Evolutionary conservation across 1,140 invertebrate species (phyloP).

Genomic region (Bombus sibiricus): DNA sequence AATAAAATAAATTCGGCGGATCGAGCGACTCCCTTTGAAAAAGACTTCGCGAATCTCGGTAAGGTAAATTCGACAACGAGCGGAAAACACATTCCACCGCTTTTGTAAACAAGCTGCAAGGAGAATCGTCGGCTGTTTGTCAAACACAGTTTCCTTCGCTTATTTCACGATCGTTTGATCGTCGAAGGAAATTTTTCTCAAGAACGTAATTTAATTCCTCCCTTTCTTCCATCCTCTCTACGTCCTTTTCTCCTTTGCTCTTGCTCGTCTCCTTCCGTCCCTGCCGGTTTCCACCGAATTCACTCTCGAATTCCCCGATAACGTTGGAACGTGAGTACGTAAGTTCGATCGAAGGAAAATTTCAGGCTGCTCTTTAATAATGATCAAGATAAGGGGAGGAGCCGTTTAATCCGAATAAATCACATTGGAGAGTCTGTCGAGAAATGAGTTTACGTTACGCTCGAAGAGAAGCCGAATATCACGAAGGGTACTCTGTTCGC

Average conservation of each 20-base stretch:
- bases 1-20: background rate
- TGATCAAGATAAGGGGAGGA: slow-evolving; percentile 33
- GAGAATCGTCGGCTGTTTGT: slow-evolving; percentile 35
- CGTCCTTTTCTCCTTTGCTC: background rate
- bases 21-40: background rate
- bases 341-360: slow-evolving; percentile 46
- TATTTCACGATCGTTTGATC: slow-evolving; percentile 20
- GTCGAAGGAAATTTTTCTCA: slow-evolving; percentile 43
- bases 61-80: slow-evolving; percentile 42
- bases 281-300: background rate
- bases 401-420: slow-evolving; percentile 68
- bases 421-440: slow-evolving; percentile 55
- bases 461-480: slow-evolving; percentile 64
- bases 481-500: slow-evolving; percentile 55
- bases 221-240: background rate
- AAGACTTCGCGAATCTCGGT: background rate
- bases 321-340: background rate
- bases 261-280: background rate
- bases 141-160: slow-evolving; percentile 33
- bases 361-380: slow-evolving; percentile 59
- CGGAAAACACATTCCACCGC: background rate
- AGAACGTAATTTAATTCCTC: slow-evolving; percentile 60
- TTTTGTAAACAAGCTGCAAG: background rate
- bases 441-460: slow-evolving; percentile 63
- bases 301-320: slow-evolving; percentile 22